Conservation (phyloP, 2,113 vertebrate genomes). For the Alethe castanea region DNA sequence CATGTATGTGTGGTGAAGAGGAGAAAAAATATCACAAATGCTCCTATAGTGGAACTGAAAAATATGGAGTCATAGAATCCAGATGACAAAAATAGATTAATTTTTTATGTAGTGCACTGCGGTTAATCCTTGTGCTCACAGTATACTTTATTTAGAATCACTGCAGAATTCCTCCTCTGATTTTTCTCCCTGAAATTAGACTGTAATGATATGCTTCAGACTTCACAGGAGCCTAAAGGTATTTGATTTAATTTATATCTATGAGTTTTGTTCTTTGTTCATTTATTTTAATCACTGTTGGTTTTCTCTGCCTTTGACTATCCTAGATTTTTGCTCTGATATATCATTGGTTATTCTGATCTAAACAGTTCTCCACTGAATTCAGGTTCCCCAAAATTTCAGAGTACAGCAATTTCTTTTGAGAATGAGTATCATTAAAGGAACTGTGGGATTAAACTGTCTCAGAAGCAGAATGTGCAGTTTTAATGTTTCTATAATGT, state of each 20-base stretch:
- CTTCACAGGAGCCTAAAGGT: slow-evolving; percentile 6
- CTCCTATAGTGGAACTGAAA: neutral
- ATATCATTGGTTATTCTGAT: neutral
- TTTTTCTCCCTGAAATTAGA: slow-evolving; percentile 15
- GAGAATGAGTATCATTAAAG: neutral
- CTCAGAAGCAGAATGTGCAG: neutral
- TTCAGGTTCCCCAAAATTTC: slow-evolving; percentile 3
- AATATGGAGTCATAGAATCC: neutral
- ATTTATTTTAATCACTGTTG: slow-evolving; percentile 12
- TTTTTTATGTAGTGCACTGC: neutral
- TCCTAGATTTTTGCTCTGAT: neutral
- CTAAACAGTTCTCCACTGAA: neutral
- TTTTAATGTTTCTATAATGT: neutral
- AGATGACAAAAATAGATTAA: slow-evolving; percentile 14
- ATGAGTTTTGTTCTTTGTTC: neutral
- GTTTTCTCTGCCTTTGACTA: neutral
- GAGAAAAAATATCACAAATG: neutral
- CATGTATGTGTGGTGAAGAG: neutral
- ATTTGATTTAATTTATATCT: slow-evolving; percentile 32
- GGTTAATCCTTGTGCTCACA: neutral
- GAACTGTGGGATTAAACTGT: neutral
- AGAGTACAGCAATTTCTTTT: neutral
- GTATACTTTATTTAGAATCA: slow-evolving; percentile 40
- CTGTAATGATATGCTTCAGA: neutral
- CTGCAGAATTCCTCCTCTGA: neutral